Evolutionary conservation across 1,140 invertebrate genomes (phyloP), one percentile per base, ranked within the genome.

Genomic region (Acarapis woodi): DNA sequence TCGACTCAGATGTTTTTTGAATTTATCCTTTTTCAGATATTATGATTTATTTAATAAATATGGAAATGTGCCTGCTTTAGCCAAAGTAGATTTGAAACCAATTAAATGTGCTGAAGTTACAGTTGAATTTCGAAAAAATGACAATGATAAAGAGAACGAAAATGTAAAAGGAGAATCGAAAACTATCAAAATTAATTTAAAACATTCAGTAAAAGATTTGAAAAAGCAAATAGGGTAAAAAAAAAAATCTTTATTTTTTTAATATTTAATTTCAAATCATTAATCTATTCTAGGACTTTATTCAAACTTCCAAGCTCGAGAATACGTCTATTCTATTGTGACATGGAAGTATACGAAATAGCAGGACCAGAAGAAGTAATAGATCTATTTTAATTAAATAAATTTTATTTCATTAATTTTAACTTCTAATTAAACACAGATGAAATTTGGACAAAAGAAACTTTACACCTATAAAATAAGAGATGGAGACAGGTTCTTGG

Each of bases 401-500:
- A n/a, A n/a, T n/a, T n/a, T n/a, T n/a, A n/a, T n/a, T n/a, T n/a
- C n/a, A n/a, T n/a, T n/a, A n/a, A n/a, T n/a, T n/a, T n/a, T n/a
- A n/a, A n/a, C n/a, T n/a, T n/a, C n/a, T n/a, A n/a, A n/a, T n/a
- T n/a, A n/a, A n/a, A n/a, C n/a, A n/a, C n/a, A n/a, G n/a, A 53
- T 39, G 49, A 56, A 20, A 56, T 58, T 42, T 65, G 75, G 5
- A 71, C 76, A 2, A 77, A 83, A 57, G 74, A 73, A 75, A 51
- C 58, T 87, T 18, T 85, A 83, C 53, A 76, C 75, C 38, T 85
- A 83, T 54, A 82, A 83, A 53, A 74, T 87, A 39, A 62, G 68
- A 41, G 75, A 74, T 46, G 78, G 77, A 2, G 78, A 85, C 57
- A 76, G 85, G 54, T 80, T 87, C 47, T 73, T 82, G 37, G 70